phyloP scores from a whole-genome alignment of 2,888 invertebrate species.

The Phalera bucephala region DNA sequence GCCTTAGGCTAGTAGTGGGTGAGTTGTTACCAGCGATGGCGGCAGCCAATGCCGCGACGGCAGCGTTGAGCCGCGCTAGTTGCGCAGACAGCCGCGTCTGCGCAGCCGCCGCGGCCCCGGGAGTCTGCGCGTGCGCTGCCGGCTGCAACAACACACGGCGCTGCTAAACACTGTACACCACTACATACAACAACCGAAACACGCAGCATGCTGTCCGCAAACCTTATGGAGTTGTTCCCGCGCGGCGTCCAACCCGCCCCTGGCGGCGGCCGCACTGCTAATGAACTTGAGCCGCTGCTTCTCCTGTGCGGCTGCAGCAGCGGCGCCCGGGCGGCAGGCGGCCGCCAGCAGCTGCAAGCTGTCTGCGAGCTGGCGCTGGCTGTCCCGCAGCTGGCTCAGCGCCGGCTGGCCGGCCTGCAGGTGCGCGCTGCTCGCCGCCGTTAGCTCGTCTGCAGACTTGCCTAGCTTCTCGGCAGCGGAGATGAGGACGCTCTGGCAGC shows the following conservation, averaged over 20 bases:
- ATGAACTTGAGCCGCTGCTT: slow-evolving; percentile 37
- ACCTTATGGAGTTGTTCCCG: slow-evolving; percentile 12
- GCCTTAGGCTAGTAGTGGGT: too few relatives aligned
- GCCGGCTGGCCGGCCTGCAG: slow-evolving; percentile 12
- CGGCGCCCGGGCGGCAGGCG: slow-evolving; percentile 20
- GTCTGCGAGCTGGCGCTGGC: slow-evolving; percentile 24
- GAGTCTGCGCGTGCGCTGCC: neutral
- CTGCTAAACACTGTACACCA: slow-evolving; percentile 5
- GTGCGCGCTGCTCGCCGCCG: slow-evolving; percentile 18
- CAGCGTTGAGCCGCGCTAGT: slow-evolving; percentile 22
- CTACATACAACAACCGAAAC: slow-evolving; percentile 13
- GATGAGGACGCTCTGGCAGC: slow-evolving; percentile 30
- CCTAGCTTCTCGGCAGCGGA: slow-evolving; percentile 10
- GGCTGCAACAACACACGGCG: neutral
- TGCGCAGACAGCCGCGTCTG: slow-evolving; percentile 10
- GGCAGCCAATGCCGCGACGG: slow-evolving; percentile 18
- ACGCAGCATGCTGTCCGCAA: too few relatives aligned
- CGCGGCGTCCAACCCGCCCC: slow-evolving; percentile 28
- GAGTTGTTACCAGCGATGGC: slow-evolving; percentile 23
- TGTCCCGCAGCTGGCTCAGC: slow-evolving; percentile 21
- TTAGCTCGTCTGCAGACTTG: slow-evolving; percentile 24
- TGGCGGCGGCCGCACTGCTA: slow-evolving; percentile 25
- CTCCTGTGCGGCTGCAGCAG: slow-evolving; percentile 20
- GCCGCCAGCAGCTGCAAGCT: slow-evolving; percentile 27
- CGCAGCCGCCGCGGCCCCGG: slow-evolving; percentile 3